These are phyloP conservation scores for Leptinotarsa haldemani DNA, from an alignment of 2,888 invertebrate species.

Conservation along the genomic window DNA sequence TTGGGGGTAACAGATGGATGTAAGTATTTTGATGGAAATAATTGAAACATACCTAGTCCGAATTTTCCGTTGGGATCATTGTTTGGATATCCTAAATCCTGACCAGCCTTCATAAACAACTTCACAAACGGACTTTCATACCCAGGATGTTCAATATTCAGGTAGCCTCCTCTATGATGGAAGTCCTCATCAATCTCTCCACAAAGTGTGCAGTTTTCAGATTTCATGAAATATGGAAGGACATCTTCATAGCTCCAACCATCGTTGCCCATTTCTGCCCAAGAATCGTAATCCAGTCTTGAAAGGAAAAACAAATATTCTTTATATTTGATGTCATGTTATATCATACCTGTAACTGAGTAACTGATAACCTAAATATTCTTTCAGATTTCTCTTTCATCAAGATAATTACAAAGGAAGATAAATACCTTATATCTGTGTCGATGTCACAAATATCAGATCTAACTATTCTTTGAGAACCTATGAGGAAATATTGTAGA, in stretches of 20 bases:
- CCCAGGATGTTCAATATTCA: constrained; percentile 76
- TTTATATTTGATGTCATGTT: too few relatives aligned
- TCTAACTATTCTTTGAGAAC: too few relatives aligned
- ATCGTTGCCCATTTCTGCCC: constrained; percentile 75
- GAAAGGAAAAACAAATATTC: neutral
- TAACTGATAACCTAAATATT: neutral
- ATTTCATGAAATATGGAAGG: constrained; percentile 82
- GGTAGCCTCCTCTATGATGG: constrained; percentile 76
- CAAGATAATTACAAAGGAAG: too few relatives aligned
- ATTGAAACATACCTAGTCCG: constrained; percentile 44
- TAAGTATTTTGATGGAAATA: neutral
- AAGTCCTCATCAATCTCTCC: constrained; percentile 73
- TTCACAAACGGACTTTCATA: constrained; percentile 74
- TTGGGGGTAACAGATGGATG: too few relatives aligned
- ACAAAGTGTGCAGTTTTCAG: constrained; percentile 75
- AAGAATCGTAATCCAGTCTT: constrained; percentile 79
- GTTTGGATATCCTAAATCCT: constrained; percentile 77
- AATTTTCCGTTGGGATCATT: constrained; percentile 78
- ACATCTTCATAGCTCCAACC: constrained; percentile 85
- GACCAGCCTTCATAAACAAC: constrained; percentile 75
- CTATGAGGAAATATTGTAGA: too few relatives aligned
- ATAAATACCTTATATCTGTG: too few relatives aligned
- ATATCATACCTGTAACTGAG: too few relatives aligned
- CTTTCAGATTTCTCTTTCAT: too few relatives aligned
- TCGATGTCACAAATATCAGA: too few relatives aligned